phyloP scores from a whole-genome alignment of 1,140 invertebrate genomes.

The Microplitis demolitor region DNA sequence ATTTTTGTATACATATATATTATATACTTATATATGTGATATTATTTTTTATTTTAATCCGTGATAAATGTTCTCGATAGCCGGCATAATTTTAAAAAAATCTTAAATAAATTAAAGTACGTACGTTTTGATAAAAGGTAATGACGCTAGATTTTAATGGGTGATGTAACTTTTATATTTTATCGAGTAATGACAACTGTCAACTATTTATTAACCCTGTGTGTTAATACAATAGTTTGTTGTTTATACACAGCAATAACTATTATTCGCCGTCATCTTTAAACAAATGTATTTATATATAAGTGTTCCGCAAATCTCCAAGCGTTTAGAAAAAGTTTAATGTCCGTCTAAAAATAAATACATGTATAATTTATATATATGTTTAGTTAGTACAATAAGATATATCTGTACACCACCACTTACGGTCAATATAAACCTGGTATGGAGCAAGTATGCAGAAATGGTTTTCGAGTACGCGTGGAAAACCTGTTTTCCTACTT shows the following conservation, averaged over 20 bases:
- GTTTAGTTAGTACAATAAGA: too few relatives aligned
- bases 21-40: too few relatives aligned
- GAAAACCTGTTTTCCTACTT: constrained; percentile 19
- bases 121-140: too few relatives aligned
- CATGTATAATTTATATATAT: too few relatives aligned
- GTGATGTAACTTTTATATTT: constrained; percentile 5
- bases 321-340: background rate
- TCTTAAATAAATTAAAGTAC: too few relatives aligned
- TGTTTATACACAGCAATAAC: background rate
- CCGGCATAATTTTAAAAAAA: too few relatives aligned
- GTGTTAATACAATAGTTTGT: constrained; percentile 10
- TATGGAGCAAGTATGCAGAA: background rate
- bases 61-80: too few relatives aligned
- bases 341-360: too few relatives aligned
- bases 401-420: background rate
- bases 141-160: background rate
- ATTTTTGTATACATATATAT: too few relatives aligned
- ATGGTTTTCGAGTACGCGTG: constrained; percentile 6
- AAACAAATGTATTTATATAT: too few relatives aligned
- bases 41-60: too few relatives aligned
- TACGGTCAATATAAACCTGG: background rate
- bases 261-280: background rate
- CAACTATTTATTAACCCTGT: constrained; percentile 34
- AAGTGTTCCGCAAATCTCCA: too few relatives aligned
- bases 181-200: constrained; percentile 19